These are phyloP conservation scores for Tolmerus cingulatus DNA, from an alignment of 2,888 invertebrate genomes.

Conservation along the genomic window DNA sequence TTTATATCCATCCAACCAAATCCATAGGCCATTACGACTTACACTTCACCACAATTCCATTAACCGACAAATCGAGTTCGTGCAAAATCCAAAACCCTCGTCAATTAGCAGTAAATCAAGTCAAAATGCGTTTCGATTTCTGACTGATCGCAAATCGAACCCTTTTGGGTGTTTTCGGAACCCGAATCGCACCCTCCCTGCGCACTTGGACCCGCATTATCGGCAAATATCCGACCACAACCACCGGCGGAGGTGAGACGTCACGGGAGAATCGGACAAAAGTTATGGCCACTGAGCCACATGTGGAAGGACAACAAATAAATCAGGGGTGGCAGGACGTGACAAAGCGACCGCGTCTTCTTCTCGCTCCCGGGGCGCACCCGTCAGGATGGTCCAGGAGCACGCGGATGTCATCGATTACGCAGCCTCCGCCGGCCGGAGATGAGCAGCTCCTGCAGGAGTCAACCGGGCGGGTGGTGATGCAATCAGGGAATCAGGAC, in stretches of 20 bases:
- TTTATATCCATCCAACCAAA: too few relatives aligned
- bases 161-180: neutral
- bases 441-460: neutral
- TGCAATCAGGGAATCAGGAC: neutral
- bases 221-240: neutral
- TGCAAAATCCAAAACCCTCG: neutral
- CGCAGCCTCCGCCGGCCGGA: neutral
- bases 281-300: neutral
- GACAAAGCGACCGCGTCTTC: too few relatives aligned
- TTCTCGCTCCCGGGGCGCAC: too few relatives aligned
- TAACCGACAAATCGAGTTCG: neutral
- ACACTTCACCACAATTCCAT: neutral
- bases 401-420: neutral
- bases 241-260: neutral
- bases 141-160: neutral
- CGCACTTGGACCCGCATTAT: neutral
- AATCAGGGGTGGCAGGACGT: neutral
- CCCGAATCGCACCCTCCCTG: neutral
- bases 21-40: too few relatives aligned
- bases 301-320: neutral
- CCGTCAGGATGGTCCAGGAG: too few relatives aligned
- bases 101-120: neutral
- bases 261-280: neutral
- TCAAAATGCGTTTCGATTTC: neutral
- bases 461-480: neutral